Evolutionary conservation across 2,888 invertebrate genomes (phyloP).

Genomic region (Horisme vitalbata): DNA sequence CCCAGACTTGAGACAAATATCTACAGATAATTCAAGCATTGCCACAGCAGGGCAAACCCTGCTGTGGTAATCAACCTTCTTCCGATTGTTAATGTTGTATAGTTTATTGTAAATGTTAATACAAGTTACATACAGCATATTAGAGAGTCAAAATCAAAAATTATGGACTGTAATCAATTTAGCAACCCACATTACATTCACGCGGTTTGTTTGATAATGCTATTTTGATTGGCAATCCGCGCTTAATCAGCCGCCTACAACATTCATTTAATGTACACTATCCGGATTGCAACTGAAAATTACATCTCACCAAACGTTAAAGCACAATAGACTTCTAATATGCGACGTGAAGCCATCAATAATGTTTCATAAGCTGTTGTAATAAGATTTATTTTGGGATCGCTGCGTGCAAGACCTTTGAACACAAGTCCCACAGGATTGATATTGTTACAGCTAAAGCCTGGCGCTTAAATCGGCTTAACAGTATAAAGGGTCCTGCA

Average conservation of each 20-base stretch:
- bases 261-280: slow-evolving; percentile 22
- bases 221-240: slow-evolving; percentile 34
- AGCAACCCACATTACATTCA: slow-evolving; percentile 24
- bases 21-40: too few relatives aligned
- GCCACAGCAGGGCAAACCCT: too few relatives aligned
- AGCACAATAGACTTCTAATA: slow-evolving; percentile 18
- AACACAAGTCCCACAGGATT: slow-evolving; percentile 22
- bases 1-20: too few relatives aligned
- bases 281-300: slow-evolving; percentile 31
- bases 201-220: slow-evolving; percentile 33
- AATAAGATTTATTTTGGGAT: slow-evolving; percentile 27
- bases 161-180: slow-evolving; percentile 28
- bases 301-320: slow-evolving; percentile 24
- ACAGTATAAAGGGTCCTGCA: slow-evolving; percentile 27
- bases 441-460: slow-evolving; percentile 33
- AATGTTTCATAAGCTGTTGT: slow-evolving; percentile 25
- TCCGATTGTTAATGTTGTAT: too few relatives aligned
- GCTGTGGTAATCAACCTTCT: too few relatives aligned
- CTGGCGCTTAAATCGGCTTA: slow-evolving; percentile 35
- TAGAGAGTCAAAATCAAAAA: slow-evolving; percentile 16
- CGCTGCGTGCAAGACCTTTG: slow-evolving; percentile 16
- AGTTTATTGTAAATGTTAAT: too few relatives aligned
- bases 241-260: slow-evolving; percentile 31
- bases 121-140: too few relatives aligned
- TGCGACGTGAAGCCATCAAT: slow-evolving; percentile 16